These are phyloP conservation scores for Odontocolon sp. DNA, from an alignment of 2,888 invertebrate genomes.

Conservation along the genomic window DNA sequence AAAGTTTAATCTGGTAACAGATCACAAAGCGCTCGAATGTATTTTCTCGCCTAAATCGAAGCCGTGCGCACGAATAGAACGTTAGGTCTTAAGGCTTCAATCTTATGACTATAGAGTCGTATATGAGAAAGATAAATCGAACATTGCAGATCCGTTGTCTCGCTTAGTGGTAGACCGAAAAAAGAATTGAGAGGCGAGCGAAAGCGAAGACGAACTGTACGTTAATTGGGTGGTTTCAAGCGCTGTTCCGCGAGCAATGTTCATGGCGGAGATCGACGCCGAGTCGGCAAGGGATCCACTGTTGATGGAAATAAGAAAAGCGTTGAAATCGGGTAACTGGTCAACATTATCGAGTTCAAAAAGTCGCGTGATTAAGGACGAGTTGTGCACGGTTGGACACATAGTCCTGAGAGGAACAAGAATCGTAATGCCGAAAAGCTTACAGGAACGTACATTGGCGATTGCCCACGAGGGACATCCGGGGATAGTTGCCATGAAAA, in stretches of 20 bases:
- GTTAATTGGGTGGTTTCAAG: conserved; percentile 19
- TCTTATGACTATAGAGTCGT: conserved; percentile 67
- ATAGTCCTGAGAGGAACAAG: conserved; percentile 60
- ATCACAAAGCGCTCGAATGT: conserved; percentile 70
- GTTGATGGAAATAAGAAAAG: conserved; percentile 38
- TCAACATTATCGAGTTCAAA: conserved; percentile 21
- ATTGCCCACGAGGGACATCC: conserved; percentile 70
- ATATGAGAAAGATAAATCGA: conserved; percentile 62
- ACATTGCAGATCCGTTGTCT: conserved; percentile 72
- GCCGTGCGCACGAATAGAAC: conserved; percentile 57
- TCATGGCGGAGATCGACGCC: conserved; percentile 35
- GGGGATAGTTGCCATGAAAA: conserved; percentile 65
- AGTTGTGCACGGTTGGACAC: conserved; percentile 52
- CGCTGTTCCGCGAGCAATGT: conserved; percentile 36
- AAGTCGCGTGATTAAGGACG: conserved; percentile 50
- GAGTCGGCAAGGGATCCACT: conserved; percentile 45
- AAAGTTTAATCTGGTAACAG: conserved; percentile 71
- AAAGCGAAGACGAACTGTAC: conserved; percentile 36
- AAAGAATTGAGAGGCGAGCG: conserved; percentile 2
- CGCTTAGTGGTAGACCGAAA: conserved; percentile 45
- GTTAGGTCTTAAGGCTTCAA: conserved; percentile 72
- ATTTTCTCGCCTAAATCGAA: conserved; percentile 61
- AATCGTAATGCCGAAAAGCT: conserved; percentile 59
- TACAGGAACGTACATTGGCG: conserved; percentile 58
- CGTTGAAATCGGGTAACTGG: conserved; percentile 48